Evolutionary conservation across 2,113 vertebrate genomes (phyloP).

Genomic region (Collichthys lucidus): DNA sequence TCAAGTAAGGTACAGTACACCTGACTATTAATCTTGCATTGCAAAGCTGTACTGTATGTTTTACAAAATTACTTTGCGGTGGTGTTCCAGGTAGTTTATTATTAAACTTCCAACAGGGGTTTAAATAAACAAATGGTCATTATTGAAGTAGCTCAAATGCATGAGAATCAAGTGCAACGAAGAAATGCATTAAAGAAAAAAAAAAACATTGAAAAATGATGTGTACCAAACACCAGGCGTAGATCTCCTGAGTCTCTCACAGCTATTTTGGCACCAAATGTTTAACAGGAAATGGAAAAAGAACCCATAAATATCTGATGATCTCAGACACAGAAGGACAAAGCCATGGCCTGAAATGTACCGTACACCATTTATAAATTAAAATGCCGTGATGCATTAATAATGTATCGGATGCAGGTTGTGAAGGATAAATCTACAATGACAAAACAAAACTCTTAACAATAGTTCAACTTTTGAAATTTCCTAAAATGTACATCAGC

Average conservation of each 20-base stretch:
- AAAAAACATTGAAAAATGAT: neutral
- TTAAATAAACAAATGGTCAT: neutral
- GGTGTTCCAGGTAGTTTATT: neutral
- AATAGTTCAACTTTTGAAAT: conserved; percentile 47
- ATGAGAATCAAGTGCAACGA: conserved; percentile 7
- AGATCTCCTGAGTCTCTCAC: conserved; percentile 25
- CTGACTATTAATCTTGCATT: neutral
- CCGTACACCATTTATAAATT: conserved; percentile 1
- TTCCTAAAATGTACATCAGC: conserved; percentile 37
- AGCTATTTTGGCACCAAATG: conserved; percentile 51
- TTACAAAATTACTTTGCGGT: neutral
- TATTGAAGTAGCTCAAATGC: neutral
- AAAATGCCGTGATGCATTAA: conserved; percentile 26
- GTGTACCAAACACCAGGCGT: conserved; percentile 1
- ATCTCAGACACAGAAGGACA: conserved; percentile 59
- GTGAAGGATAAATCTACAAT: conserved; percentile 28
- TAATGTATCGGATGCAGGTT: conserved; percentile 40
- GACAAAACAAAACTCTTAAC: conserved; percentile 49
- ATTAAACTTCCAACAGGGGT: neutral
- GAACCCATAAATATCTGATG: neutral
- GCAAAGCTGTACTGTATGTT: neutral
- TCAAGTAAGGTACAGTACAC: neutral
- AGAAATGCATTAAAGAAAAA: neutral
- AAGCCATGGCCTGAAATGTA: conserved; percentile 29
- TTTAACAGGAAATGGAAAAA: conserved; percentile 17